Base-by-base conservation (phyloP, 2,113 vertebrate species). In the Toxostoma redivivum region DNA sequence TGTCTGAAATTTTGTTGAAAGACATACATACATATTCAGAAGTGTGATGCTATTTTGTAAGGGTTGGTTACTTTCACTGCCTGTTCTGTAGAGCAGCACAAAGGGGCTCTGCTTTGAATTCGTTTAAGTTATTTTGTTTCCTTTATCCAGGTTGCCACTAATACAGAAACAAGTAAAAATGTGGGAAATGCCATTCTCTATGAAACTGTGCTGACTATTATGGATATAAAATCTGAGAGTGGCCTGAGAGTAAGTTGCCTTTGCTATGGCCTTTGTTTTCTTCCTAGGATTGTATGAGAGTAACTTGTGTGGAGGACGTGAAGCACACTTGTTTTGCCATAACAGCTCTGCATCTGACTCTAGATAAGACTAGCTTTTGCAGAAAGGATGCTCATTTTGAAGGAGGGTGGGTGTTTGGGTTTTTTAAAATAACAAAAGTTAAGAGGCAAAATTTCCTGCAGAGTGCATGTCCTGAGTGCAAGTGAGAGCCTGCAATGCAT, bases 201-300 rank as follows among this genome's bases (percentile, higher is more conserved):
- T 91, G 99, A 99, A 98, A 99, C 99, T 1, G 99, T 99, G 83
- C 98, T 99, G 97, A 99, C 99, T 60, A 99, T 99, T 97, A 99
- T 99, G 99, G 99, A 99, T 98, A 99, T 99, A 98, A 99, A 99
- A 97, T 99, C 99, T 85, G 99, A 99, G 97, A 99, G 99, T 95
- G 99, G 99, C 94, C 96, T 99, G 86, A 98, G 99, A 97, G 99
- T 99, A 98, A 98, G 99, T 98, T 72, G 12, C 33, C 28, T 81
- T 86, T 94, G 56, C 38, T n/a, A 5, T 37, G 22, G 10, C 8
- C 15, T 70, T 76, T 48, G 11, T 28, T 62, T 51, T 7, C 19
- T 20, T 5, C 21, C 45, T 42, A 22, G 31, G 10, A 56, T 70
- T 70, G 8, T 53, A 35, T 70, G 48, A 37, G 64, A 70, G 42